Evolutionary conservation across 2,113 vertebrate genomes (phyloP).

Genomic region (Pituophis catenifer): DNA sequence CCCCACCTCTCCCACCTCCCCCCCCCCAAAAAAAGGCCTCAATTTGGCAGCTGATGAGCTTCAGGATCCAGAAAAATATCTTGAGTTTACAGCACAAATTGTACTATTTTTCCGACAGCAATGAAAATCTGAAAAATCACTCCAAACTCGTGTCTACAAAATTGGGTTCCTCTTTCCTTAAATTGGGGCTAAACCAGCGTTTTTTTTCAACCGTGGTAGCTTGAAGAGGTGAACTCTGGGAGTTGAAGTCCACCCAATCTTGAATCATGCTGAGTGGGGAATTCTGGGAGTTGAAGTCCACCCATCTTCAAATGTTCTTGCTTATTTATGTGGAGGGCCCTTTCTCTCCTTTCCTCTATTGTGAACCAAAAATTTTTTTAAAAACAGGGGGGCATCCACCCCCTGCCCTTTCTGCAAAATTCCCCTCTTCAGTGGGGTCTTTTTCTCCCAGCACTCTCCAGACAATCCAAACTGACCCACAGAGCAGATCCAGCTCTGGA

Average conservation of each 20-base stretch:
- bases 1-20: too few relatives aligned
- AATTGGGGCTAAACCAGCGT: too few relatives aligned
- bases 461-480: not conserved
- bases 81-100: not conserved
- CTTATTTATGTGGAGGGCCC: too few relatives aligned
- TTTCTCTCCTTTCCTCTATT: too few relatives aligned
- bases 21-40: not conserved
- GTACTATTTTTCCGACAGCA: not conserved
- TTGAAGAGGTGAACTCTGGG: not conserved
- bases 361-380: too few relatives aligned
- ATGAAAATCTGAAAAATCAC: not conserved
- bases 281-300: not conserved
- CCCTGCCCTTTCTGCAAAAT: too few relatives aligned
- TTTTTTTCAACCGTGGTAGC: too few relatives aligned
- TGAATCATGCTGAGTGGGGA: not conserved
- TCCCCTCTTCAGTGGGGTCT: too few relatives aligned
- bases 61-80: not conserved
- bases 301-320: too few relatives aligned
- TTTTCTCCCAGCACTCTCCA: too few relatives aligned
- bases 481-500: not conserved
- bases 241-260: too few relatives aligned
- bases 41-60: not conserved
- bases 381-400: accelerated
- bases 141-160: not conserved
- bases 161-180: not conserved